Evolutionary conservation across 2,113 vertebrate genomes (phyloP), one percentile per base, ranked within the genome.

Genomic region (cattle (Bos taurus)): DNA sequence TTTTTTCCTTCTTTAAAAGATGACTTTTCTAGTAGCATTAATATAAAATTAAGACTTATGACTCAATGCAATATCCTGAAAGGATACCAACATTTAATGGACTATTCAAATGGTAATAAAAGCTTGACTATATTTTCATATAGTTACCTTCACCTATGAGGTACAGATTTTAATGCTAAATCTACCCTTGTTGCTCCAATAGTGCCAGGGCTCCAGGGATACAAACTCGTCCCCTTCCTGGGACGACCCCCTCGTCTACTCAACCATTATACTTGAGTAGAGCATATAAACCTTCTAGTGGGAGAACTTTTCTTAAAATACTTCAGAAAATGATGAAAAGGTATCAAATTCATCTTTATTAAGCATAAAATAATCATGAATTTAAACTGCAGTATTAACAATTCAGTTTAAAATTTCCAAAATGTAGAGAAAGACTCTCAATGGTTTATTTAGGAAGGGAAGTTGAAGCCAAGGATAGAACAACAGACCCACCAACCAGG

Each of bases 381-480:
- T 82, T 89, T 77, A 86, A 96, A 85, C 54, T 84, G 88, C 33
- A 82, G 13, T 62, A 91, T 56, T 56, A 74, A 78, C 57, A 56
- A 13, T 43, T 11, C 36, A 9, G n/a, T 40, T 83, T 59, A 40
- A 59, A 23, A 82, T 40, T 82, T 33, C 28, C 7, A 82, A 57
- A 88, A 57, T 10, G 46, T 13, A 71, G 6, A 86, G 7, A 43
- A 30, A 90, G 60, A 46, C n/a, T 48, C 13, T 11, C 40, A 87
- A 30, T 12, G 28, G 40, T 15, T 81, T 43, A 21, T 7, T 21
- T 43, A 52, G 33, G 28, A 48, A 88, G 26, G 23, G 17, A 40
- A 88, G 50, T 0, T 46, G 25, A 46, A 28, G 40, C 43, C 74
- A 46, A 46, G 62, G 30, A 3, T 64, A 64, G 71, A 77, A 14